These are phyloP conservation scores for Vombatus ursinus DNA, from an alignment of 2,113 vertebrate genomes.

Conservation along the genomic window DNA sequence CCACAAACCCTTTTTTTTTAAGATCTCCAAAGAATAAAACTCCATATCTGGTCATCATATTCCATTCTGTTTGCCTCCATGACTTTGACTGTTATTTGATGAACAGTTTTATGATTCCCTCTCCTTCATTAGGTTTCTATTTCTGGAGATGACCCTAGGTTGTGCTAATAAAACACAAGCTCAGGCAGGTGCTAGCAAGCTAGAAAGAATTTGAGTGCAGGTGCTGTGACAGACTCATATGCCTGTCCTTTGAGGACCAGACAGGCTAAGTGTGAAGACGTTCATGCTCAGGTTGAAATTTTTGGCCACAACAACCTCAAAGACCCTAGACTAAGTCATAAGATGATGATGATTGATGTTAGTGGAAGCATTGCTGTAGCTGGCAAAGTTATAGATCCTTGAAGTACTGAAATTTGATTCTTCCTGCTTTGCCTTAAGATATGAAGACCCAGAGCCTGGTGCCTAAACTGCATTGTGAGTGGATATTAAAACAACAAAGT, in stretches of 20 bases:
- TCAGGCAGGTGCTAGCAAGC: neutral
- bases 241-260: neutral
- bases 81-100: neutral
- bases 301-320: neutral
- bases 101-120: neutral
- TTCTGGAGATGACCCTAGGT: neutral
- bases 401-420: neutral
- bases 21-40: neutral
- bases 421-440: neutral
- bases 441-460: neutral
- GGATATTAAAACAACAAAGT: neutral
- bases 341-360: neutral
- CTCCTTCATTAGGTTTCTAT: neutral
- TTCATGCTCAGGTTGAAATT: neutral
- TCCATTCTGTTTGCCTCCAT: neutral
- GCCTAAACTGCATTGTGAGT: neutral
- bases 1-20: neutral
- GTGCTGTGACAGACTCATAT: neutral
- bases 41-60: neutral
- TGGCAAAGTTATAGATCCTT: neutral
- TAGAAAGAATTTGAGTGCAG: neutral
- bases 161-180: neutral
- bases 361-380: neutral
- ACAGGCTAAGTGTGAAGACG: neutral
- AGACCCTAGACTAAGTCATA: neutral